Conservation (phyloP, 2,888 invertebrate species). For the Neocrepidodera transversa region DNA sequence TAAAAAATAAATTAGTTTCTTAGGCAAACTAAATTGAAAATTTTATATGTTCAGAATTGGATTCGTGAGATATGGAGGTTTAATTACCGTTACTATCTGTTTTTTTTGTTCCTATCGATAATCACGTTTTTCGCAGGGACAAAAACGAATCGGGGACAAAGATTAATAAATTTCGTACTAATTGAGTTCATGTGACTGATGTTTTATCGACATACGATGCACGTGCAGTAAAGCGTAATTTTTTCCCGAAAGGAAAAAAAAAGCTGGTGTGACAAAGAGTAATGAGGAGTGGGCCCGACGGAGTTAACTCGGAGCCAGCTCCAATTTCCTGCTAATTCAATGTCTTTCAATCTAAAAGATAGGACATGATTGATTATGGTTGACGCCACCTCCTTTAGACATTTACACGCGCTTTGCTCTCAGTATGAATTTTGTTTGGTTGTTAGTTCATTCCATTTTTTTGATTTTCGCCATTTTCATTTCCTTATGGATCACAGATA, state of each 20-base stretch:
- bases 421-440: too few relatives aligned
- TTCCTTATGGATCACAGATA: too few relatives aligned
- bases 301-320: slow-evolving; percentile 50
- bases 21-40: slow-evolving; percentile 10
- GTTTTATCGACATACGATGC: slow-evolving; percentile 26
- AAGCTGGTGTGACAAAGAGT: slow-evolving; percentile 56
- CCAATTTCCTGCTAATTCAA: slow-evolving; percentile 64
- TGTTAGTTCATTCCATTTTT: too few relatives aligned
- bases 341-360: slow-evolving; percentile 63
- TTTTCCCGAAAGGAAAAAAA: slow-evolving; percentile 23
- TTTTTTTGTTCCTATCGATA: background rate
- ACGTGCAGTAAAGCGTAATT: slow-evolving; percentile 25
- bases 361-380: slow-evolving; percentile 59
- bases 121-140: background rate
- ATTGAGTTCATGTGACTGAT: slow-evolving; percentile 19
- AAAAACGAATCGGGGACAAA: background rate
- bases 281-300: slow-evolving; percentile 51
- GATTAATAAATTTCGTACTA: slow-evolving; percentile 15
- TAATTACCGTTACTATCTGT: background rate
- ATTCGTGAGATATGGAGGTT: background rate
- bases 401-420: slow-evolving; percentile 28
- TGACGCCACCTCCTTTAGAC: slow-evolving; percentile 49
- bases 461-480: too few relatives aligned
- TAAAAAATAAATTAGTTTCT: too few relatives aligned
- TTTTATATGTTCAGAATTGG: background rate